phyloP scores from a whole-genome alignment of 1,140 invertebrate genomes.

The Wiebesia pumilae region DNA sequence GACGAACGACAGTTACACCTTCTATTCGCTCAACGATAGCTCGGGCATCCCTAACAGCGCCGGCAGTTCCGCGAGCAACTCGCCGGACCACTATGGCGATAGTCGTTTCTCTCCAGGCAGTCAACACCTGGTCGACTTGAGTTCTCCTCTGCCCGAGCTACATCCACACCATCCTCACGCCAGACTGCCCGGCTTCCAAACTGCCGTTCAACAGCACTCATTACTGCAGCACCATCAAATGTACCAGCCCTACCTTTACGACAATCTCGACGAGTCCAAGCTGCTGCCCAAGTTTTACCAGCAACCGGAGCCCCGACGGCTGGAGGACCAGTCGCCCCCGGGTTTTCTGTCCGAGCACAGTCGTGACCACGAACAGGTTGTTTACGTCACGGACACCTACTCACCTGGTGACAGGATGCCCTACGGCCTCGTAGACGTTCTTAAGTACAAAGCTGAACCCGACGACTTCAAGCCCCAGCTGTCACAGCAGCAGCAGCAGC shows the following conservation, averaged over 20 bases:
- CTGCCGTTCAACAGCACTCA: slow-evolving; percentile 43
- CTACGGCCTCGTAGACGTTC: slow-evolving; percentile 6
- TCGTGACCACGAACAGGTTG: slow-evolving; percentile 55
- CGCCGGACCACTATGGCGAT: slow-evolving; percentile 62
- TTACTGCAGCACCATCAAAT: slow-evolving; percentile 47
- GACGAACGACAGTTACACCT: not conserved
- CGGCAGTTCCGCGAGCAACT: slow-evolving; percentile 65
- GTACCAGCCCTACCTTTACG: slow-evolving; percentile 54
- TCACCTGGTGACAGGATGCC: slow-evolving; percentile 54
- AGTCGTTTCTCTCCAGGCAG: slow-evolving; percentile 57
- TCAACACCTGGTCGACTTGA: slow-evolving; percentile 67
- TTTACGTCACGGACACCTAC: slow-evolving; percentile 42
- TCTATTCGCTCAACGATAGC: slow-evolving; percentile 38
- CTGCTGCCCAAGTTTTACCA: slow-evolving; percentile 23
- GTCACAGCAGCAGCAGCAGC: not conserved
- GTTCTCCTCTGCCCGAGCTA: slow-evolving; percentile 53
- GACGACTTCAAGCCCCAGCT: slow-evolving; percentile 57
- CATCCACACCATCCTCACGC: not conserved
- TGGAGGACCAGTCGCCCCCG: slow-evolving; percentile 50
- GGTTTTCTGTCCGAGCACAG: slow-evolving; percentile 57
- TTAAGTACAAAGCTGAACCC: slow-evolving; percentile 34
- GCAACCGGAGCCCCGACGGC: slow-evolving; percentile 34
- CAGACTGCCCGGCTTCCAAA: slow-evolving; percentile 52
- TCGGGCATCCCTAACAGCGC: slow-evolving; percentile 63
- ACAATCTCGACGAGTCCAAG: slow-evolving; percentile 50